phyloP scores from a whole-genome alignment of 2,888 invertebrate species.

The Bembecia ichneumoniformis region DNA sequence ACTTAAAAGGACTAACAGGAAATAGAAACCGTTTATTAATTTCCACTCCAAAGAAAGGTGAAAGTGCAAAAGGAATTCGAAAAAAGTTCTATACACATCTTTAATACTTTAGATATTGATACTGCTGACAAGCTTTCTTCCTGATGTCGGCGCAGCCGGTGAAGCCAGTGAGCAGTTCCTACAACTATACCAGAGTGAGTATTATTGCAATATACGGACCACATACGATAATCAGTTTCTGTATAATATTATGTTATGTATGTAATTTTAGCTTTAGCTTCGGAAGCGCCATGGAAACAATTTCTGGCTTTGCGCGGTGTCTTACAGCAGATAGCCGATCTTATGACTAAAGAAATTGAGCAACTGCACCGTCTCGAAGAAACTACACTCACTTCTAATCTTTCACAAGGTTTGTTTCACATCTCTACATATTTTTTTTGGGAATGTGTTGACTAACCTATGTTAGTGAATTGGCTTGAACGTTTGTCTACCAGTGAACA shows the following conservation, averaged over 20 bases:
- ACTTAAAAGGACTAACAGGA: too few relatives aligned
- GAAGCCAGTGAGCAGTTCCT: constrained; percentile 95
- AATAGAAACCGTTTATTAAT: too few relatives aligned
- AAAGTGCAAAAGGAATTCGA: too few relatives aligned
- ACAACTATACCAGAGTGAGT: constrained; percentile 82
- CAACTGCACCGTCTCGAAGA: constrained; percentile 91
- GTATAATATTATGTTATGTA: too few relatives aligned
- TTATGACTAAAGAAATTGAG: constrained; percentile 90
- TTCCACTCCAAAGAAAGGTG: too few relatives aligned
- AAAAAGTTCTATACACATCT: background rate
- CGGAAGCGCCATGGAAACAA: constrained; percentile 92
- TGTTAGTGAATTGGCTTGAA: too few relatives aligned
- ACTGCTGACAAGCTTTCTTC: constrained; percentile 88
- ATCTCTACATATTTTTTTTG: constrained; percentile 1
- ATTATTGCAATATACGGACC: background rate
- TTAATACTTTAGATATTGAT: constrained; percentile 76
- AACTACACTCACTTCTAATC: constrained; percentile 92
- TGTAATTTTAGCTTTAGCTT: constrained; percentile 72
- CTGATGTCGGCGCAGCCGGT: constrained; percentile 88
- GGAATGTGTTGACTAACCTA: too few relatives aligned
- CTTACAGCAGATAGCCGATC: constrained; percentile 84
- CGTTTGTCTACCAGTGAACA: too few relatives aligned
- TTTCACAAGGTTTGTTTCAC: constrained; percentile 80
- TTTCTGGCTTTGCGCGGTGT: constrained; percentile 92
- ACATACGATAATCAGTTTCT: background rate